These are phyloP conservation scores for Drosophila emarginata DNA, from an alignment of 2,888 invertebrate genomes.

Conservation along the genomic window DNA sequence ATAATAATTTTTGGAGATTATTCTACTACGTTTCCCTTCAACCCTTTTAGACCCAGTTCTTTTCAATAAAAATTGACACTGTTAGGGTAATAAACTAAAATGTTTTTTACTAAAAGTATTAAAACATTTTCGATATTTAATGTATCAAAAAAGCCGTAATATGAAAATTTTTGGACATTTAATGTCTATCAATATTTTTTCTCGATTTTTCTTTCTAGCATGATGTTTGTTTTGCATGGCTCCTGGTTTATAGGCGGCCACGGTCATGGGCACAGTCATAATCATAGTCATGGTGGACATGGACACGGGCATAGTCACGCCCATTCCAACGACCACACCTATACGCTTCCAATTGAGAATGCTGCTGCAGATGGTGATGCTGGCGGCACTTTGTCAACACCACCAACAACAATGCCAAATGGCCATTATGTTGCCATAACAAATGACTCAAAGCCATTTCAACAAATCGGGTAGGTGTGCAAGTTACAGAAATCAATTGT, in stretches of 20 bases:
- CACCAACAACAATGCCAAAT: constrained; percentile 31
- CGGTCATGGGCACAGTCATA: constrained; percentile 64
- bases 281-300: constrained; percentile 42
- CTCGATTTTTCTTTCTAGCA: constrained; percentile 83
- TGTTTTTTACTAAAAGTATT: too few relatives aligned
- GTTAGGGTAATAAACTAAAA: too few relatives aligned
- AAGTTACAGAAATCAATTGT: neutral
- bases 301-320: constrained; percentile 38
- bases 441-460: constrained; percentile 57
- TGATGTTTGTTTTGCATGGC: constrained; percentile 91
- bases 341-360: constrained; percentile 18
- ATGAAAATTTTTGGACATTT: too few relatives aligned
- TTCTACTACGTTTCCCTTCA: too few relatives aligned
- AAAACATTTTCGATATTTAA: too few relatives aligned
- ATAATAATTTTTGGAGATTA: too few relatives aligned
- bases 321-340: constrained; percentile 28
- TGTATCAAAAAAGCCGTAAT: too few relatives aligned
- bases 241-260: constrained; percentile 83
- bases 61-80: too few relatives aligned
- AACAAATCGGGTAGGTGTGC: constrained; percentile 45
- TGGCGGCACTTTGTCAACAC: neutral
- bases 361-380: neutral
- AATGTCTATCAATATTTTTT: constrained; percentile 1
- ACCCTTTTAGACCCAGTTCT: too few relatives aligned
- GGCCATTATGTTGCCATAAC: constrained; percentile 49